Conservation (phyloP, 2,888 invertebrate species). For the Pollenia angustigena region DNA sequence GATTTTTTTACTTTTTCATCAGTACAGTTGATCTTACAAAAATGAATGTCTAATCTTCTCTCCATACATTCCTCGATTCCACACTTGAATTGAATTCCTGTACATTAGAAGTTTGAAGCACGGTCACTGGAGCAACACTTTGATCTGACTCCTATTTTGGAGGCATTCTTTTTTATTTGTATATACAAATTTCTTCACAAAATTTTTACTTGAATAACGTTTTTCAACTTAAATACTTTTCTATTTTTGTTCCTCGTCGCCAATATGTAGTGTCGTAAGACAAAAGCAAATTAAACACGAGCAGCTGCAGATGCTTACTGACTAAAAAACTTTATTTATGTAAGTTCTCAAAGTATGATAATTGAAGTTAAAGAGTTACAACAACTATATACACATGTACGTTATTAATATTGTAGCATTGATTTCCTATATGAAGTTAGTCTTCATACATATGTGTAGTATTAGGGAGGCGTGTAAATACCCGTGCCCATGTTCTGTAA, state of each 20-base stretch:
- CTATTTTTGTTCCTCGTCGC: constrained; percentile 1
- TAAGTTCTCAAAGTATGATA: no score
- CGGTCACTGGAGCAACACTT: neutral
- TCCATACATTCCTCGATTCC: constrained; percentile 41
- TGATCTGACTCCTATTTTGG: neutral
- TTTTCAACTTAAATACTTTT: neutral
- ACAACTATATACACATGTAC: no score
- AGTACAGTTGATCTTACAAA: constrained; percentile 44
- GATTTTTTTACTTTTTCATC: constrained; percentile 51
- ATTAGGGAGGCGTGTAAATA: no score
- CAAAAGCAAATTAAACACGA: neutral
- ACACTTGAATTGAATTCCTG: constrained; percentile 27
- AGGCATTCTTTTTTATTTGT: constrained; percentile 21
- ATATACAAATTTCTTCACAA: constrained; percentile 4
- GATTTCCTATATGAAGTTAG: no score
- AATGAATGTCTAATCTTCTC: constrained; percentile 37
- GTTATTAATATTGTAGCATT: no score
- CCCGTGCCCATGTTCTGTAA: no score
- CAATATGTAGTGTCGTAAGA: constrained; percentile 1
- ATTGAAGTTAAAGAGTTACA: no score
- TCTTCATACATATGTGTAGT: no score
- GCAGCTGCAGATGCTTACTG: neutral
- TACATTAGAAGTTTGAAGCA: constrained; percentile 17
- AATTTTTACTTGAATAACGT: neutral
- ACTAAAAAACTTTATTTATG: no score